Conservation (phyloP, 2,113 vertebrate genomes). For the Neofelis nebulosa region DNA sequence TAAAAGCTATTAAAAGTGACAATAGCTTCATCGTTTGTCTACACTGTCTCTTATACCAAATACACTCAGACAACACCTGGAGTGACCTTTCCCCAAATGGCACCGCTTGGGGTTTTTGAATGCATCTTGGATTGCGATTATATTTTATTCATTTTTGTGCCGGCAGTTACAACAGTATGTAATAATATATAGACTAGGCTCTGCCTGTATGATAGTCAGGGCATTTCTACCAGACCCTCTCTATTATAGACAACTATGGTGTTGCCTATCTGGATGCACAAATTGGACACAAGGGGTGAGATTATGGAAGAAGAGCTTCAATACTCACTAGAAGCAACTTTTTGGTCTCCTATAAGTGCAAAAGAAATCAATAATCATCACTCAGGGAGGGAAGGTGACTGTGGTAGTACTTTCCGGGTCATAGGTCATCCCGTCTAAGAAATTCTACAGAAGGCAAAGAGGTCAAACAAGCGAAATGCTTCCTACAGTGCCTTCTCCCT, state of each 20-base stretch:
- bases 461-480: background rate
- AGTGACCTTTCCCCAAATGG: background rate
- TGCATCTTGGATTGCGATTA: background rate
- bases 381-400: background rate
- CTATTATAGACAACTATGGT: background rate
- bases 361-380: background rate
- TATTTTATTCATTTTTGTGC: slow-evolving; percentile 36
- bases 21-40: slow-evolving; percentile 47
- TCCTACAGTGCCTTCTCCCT: background rate
- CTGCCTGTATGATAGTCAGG: background rate
- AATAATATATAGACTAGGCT: background rate
- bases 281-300: background rate
- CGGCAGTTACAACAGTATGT: background rate
- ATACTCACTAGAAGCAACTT: background rate
- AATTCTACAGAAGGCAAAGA: background rate
- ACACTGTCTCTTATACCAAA: slow-evolving; percentile 56
- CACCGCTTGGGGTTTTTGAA: background rate
- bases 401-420: background rate
- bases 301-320: background rate
- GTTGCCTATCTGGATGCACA: background rate
- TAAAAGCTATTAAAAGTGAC: slow-evolving; percentile 67
- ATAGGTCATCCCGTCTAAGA: background rate
- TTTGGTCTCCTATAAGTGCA: background rate
- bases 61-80: background rate
- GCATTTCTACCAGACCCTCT: background rate